Evolutionary conservation across 2,888 invertebrate genomes (phyloP).

Genomic region (Thera obeliscata): DNA sequence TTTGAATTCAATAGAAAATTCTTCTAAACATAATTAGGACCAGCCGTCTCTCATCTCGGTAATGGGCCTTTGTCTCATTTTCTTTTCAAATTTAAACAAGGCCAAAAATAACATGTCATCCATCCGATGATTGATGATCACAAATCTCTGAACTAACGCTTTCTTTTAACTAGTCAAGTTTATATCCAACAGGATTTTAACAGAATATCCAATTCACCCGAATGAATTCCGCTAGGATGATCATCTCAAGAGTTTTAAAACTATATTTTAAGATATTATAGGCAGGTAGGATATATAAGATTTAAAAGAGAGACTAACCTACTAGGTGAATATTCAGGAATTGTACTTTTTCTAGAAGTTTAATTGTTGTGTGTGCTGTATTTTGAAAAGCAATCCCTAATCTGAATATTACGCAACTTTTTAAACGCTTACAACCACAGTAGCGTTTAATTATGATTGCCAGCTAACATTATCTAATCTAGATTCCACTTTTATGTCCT

Average conservation of each 20-base stretch:
- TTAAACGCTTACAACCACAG: not conserved
- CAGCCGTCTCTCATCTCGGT: not conserved
- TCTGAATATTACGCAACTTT: too few relatives aligned
- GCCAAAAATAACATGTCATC: conserved; percentile 36
- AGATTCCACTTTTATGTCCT: not conserved
- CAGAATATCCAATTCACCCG: not conserved
- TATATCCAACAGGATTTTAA: not conserved
- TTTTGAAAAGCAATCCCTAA: too few relatives aligned
- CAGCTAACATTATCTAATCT: not conserved
- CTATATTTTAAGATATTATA: too few relatives aligned
- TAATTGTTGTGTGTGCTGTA: too few relatives aligned
- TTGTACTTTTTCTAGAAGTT: too few relatives aligned
- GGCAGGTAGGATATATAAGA: too few relatives aligned
- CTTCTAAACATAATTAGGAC: not conserved
- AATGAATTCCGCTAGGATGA: not conserved
- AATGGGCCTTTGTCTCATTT: conserved; percentile 7
- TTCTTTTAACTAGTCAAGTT: conserved; percentile 30
- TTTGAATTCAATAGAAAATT: too few relatives aligned
- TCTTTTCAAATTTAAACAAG: conserved; percentile 17
- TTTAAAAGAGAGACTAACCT: too few relatives aligned
- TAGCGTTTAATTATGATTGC: not conserved
- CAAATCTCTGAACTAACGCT: conserved; percentile 23
- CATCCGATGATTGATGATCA: conserved; percentile 38
- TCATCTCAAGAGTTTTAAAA: not conserved
- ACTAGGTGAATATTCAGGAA: too few relatives aligned